phyloP scores from a whole-genome alignment of 2,113 vertebrate genomes.

The Hypomesus transpacificus region DNA sequence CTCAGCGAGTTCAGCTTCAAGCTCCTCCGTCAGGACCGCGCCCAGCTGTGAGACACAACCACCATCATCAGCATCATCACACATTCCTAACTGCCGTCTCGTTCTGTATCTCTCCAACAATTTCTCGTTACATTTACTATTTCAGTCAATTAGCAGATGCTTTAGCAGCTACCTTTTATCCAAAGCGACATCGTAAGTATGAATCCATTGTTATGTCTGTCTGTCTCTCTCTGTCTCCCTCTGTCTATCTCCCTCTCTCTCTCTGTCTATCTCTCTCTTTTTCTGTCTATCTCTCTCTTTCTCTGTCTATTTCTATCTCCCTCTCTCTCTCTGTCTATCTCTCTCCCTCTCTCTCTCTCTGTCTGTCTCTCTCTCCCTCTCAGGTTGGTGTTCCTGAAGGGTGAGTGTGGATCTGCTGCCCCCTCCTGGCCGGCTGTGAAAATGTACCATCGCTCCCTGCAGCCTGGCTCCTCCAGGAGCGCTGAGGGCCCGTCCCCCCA shows the following conservation, averaged over 20 bases:
- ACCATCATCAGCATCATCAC: background rate
- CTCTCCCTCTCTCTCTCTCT: slow-evolving; percentile 23
- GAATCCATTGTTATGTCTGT: too few species aligned
- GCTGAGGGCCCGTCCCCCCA: slow-evolving; percentile 10
- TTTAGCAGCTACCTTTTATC: too few species aligned
- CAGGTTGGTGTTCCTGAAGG: slow-evolving; percentile 69
- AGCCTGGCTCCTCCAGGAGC: slow-evolving; percentile 28
- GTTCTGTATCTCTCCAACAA: too few species aligned
- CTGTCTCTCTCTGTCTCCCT: slow-evolving; percentile 2
- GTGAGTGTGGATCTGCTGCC: slow-evolving; percentile 53
- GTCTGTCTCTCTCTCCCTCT: slow-evolving; percentile 4
- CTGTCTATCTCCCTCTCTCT: slow-evolving; percentile 19
- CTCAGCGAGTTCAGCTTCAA: slow-evolving; percentile 87
- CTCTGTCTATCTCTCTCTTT: slow-evolving; percentile 15
- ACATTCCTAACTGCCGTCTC: too few species aligned
- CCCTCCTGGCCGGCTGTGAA: slow-evolving; percentile 65
- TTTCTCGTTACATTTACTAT: too few species aligned
- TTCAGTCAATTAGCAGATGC: too few species aligned
- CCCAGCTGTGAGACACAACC: slow-evolving; percentile 71
- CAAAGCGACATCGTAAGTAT: background rate
- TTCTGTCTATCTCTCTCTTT: slow-evolving; percentile 8
- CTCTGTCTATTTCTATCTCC: slow-evolving; percentile 7
- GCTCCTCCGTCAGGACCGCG: slow-evolving; percentile 74
- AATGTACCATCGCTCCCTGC: slow-evolving; percentile 72
- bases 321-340: slow-evolving; percentile 6